Evolutionary conservation across 1,140 invertebrate genomes (phyloP).

Genomic region (Drosophila kanapiae): DNA sequence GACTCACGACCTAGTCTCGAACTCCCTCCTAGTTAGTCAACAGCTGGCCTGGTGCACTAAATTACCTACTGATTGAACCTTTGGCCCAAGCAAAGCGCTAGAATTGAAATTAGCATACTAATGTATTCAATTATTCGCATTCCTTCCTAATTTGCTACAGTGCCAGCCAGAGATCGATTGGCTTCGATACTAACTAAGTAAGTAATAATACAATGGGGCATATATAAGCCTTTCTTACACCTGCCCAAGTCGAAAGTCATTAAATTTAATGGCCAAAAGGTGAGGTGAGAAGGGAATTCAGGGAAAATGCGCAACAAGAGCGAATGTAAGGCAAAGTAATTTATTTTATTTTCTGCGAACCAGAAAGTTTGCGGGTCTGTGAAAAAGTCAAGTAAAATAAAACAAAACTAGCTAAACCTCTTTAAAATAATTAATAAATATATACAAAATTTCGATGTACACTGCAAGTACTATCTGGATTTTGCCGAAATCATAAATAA

Average conservation of each 20-base stretch:
- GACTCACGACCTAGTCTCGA: conserved; percentile 1
- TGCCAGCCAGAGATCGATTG: conserved; percentile 38
- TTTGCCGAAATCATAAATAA: background rate
- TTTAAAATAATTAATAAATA: background rate
- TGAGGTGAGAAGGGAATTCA: background rate
- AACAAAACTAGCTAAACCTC: background rate
- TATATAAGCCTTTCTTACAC: background rate
- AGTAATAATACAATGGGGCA: conserved; percentile 38
- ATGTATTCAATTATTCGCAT: conserved; percentile 65
- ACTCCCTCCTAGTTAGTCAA: conserved; percentile 5
- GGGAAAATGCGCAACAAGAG: background rate
- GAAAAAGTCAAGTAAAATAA: background rate
- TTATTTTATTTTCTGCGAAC: conserved; percentile 14
- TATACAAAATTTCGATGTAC: background rate
- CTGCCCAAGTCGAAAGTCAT: conserved; percentile 33
- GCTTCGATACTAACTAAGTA: conserved; percentile 42
- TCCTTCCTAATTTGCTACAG: conserved; percentile 30
- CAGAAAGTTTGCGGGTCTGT: conserved; percentile 6
- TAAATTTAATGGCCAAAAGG: conserved; percentile 39
- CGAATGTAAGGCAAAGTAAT: conserved; percentile 3
- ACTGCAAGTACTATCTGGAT: background rate
- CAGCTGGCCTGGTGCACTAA: conserved; percentile 24
- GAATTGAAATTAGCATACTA: conserved; percentile 55
- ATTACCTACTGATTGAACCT: conserved; percentile 41
- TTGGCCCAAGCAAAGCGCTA: conserved; percentile 30